Evolutionary conservation across 2,113 vertebrate species (phyloP), one percentile per base, ranked within the genome.

Genomic region (Ranitomeya variabilis): DNA sequence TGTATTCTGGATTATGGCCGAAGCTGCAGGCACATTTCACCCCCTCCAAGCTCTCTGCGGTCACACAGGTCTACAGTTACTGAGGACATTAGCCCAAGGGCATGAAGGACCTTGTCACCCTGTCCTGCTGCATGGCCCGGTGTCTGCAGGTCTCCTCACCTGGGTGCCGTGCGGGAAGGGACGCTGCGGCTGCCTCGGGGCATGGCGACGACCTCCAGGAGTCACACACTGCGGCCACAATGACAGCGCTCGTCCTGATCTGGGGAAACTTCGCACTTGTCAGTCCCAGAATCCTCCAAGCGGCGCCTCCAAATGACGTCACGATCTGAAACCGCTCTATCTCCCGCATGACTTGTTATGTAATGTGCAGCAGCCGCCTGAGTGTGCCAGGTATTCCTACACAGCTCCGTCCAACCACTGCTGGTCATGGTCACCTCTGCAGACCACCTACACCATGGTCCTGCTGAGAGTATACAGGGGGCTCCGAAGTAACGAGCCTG

Each of bases 151-250:
- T 19, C 21, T 9, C 52, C n/a, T 18, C 54, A 91, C 92, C 91
- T 89, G 23, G 62, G 31, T 5, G 91, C 85, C 26, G 89, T 73
- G 23, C 86, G 59, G 14, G 31, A 57, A 15, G 71, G 12, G 0
- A 0, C 81, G 3, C 91, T 92, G 26, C 92, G 55, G 0, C 92
- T 0, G 0, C 91, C 90, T 0, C 92, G 64, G 55, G 92, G 91
- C 92, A 93, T 92, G 1, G 37, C 37, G 37, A 0, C 9, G 52
- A 2, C 59, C 66, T 88, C 79, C 26, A 62, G 12, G 16, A 37
- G 67, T 55, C 57, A 19, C 71, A 21, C 45, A 71, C 52, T 0
- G 23, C 15, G 13, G 23, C 16, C 64, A 59, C 77, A 80, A 51
- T 87, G 86, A 80, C 86, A 87, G 62, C 15, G 64, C 59, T 21